Evolutionary conservation across 2,113 vertebrate genomes (phyloP), one percentile per base, ranked within the genome.

Genomic region (human): DNA sequence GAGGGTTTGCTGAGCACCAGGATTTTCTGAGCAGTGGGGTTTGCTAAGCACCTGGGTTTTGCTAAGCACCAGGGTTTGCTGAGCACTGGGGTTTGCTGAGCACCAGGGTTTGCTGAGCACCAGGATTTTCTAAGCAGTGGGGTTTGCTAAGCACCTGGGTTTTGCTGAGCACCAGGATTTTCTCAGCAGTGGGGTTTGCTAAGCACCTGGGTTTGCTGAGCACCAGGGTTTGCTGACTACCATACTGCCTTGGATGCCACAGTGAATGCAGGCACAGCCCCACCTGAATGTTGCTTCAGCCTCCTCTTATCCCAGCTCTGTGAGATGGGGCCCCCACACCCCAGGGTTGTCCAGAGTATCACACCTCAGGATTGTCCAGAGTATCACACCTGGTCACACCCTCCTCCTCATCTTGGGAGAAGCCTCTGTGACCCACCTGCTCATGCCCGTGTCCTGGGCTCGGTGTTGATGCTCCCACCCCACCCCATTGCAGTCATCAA

Each of bases 211-310:
- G 6, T 68, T 68, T 68, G 30, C 32, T 59, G 23, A 59, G 57
- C 22, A 61, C 8, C 5, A 32, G 64, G 30, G 64, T 66, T 32
- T 32, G 66, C 66, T 68, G 30, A 78, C 14, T 30, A 4, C 75
- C 8, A 1, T 2, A 8, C 32, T 0, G 45, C 82, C 70, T 0
- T 22, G 43, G 55, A 2, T 0, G 0, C 72, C 7, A 14, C 2
- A 2, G 38, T 32, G 27, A 18, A 22, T 3, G 20, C 85, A 4
- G n/a, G 57, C 0, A 3, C 16, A 9, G 2, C 25, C 55, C 13
- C 40, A 14, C 45, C 59, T 11, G 11, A 5, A 6, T 30, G 40
- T 25, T 32, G 45, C 76, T 52, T 9, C 18, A 5, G 43, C 7
- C 52, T 50, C 75, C 12, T 45, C 75, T 9, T 18, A 22, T 23